phyloP scores from a whole-genome alignment of 2,113 vertebrate species.

The Helogale parvula region DNA sequence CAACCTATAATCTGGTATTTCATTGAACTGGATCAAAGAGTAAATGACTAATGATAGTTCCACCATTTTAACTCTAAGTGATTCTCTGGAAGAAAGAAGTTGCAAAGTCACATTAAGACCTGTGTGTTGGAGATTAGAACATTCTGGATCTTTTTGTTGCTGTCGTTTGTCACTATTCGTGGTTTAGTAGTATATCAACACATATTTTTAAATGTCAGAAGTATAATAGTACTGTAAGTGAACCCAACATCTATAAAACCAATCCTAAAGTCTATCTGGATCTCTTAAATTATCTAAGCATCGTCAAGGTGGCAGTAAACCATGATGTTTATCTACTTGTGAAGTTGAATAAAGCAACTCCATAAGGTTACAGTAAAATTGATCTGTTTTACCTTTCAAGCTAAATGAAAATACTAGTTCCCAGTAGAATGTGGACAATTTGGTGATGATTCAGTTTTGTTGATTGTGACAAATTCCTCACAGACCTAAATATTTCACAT shows the following conservation, averaged over 20 bases:
- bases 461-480: not conserved
- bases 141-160: not conserved
- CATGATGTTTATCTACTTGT: not conserved
- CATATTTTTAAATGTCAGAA: not conserved
- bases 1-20: not conserved
- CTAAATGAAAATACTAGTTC: constrained; percentile 30
- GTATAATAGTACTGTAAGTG: not conserved
- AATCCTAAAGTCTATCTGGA: not conserved
- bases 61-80: not conserved
- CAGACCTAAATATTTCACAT: not conserved
- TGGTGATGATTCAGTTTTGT: not conserved
- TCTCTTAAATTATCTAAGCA: not conserved
- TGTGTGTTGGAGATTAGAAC: not conserved
- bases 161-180: not conserved
- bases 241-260: constrained; percentile 34
- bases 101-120: not conserved
- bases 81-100: not conserved
- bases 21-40: not conserved
- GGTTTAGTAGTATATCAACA: not conserved
- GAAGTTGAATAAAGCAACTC: not conserved
- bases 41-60: not conserved
- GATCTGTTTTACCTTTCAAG: constrained; percentile 31
- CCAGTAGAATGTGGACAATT: not conserved
- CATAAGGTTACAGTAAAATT: not conserved
- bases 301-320: no score